Base-by-base conservation (phyloP, 1,140 invertebrate genomes). In the Micrasema minimum region DNA sequence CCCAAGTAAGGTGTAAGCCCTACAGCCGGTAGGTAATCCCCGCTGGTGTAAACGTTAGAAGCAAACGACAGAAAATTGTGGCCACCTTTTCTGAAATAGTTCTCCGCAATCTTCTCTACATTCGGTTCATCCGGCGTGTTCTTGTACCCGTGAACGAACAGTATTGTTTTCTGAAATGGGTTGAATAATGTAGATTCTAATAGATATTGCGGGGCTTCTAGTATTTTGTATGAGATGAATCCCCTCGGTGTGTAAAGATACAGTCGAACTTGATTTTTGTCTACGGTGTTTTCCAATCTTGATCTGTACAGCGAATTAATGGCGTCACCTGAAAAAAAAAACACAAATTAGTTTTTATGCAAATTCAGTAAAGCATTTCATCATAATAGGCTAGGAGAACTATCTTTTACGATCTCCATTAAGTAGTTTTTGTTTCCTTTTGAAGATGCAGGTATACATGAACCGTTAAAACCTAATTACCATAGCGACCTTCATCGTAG, bases 61-160 rank as follows among this genome's bases (percentile, higher is more conserved):
- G 68, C 59, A 22, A 68, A 71, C 0, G 69, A 75, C 6, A 75
- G n/a, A 22, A 75, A 75, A 20, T 75, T 75, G 1, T 51, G 14
- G 0, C 38, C 48, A 1, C 45, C 59, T 31, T 48, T 53, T 46
- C 48, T 64, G 5, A 48, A 23, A 20, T 65, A 71, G 10, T 68
- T 71, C 10, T 45, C 20, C 7, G 69, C 72, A 10, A 75, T 65
- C 18, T 50, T 31, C 51, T 57, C 45, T 1, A 68, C 64, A 16
- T 68, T 65, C 11, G 65, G 14, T 11, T 69, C 66, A 14, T 64
- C 50, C 0, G 72, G 72, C 3, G 51, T 45, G 22, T 57, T 64
- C 6, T 48, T 69, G 22, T 57, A 71, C 11, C 72, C 72, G 41
- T 69, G 65, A 11, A 71, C 61, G 22, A 65, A 71, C 4, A 75